These are phyloP conservation scores for Archocentrus centrarchus DNA, from an alignment of 2,113 vertebrate species.

Conservation along the genomic window DNA sequence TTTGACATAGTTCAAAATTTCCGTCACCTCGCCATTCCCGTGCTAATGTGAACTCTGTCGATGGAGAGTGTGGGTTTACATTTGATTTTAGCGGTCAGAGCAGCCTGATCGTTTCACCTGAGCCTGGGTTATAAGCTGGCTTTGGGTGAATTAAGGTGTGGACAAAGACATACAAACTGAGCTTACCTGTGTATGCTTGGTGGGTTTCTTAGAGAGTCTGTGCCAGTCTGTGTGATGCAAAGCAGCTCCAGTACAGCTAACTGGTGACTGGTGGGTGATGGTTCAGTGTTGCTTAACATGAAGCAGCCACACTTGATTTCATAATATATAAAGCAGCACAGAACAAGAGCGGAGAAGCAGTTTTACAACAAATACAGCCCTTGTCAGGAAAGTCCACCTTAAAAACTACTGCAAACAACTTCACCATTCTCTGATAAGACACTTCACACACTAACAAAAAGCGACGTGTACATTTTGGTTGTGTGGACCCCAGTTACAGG, in stretches of 20 bases:
- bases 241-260: slow-evolving; percentile 2
- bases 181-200: neutral
- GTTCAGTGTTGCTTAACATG: slow-evolving; percentile 11
- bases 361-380: neutral
- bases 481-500: neutral
- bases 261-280: slow-evolving; percentile 15
- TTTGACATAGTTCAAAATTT: neutral
- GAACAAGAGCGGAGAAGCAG: neutral
- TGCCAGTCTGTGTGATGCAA: slow-evolving; percentile 21
- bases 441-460: neutral
- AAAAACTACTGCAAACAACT: neutral
- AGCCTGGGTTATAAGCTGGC: slow-evolving; percentile 33
- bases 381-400: neutral
- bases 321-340: neutral
- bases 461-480: neutral
- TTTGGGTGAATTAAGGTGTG: slow-evolving; percentile 46
- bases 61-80: neutral
- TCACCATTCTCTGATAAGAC: neutral
- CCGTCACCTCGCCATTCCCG: neutral
- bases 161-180: slow-evolving; percentile 1
- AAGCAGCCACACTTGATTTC: neutral
- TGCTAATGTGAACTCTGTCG: neutral
- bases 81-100: slow-evolving; percentile 20
- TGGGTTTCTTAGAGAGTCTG: slow-evolving; percentile 13
- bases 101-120: slow-evolving; percentile 37